phyloP scores from a whole-genome alignment of 30 jellyfish, hydroid and myxozoan species.

The Calvadosia cruxmelitensis region DNA sequence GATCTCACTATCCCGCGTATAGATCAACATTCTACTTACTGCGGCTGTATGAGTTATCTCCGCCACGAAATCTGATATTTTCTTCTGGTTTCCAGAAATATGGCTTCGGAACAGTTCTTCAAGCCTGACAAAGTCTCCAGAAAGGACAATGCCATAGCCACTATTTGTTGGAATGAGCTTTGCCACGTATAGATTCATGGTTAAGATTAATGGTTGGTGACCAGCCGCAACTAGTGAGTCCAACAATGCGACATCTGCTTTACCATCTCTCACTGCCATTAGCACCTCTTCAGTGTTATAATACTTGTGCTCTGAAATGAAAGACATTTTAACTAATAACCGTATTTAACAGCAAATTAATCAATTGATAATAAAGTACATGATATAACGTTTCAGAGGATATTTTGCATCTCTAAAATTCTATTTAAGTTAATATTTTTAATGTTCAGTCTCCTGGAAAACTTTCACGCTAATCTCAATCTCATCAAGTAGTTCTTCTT shows the following conservation, averaged over 20 bases:
- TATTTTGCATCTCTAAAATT: too few relatives aligned
- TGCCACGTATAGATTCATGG: conserved; percentile 2
- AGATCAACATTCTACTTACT: neutral
- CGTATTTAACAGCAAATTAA: too few relatives aligned
- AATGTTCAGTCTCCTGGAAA: too few relatives aligned
- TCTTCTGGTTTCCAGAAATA: too few relatives aligned
- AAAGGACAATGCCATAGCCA: conserved; percentile 15
- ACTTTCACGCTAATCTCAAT: too few relatives aligned
- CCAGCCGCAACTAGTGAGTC: conserved; percentile 6
- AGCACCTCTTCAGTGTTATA: neutral
- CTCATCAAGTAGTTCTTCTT: too few relatives aligned
- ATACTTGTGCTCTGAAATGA: conserved; percentile 4
- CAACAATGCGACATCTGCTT: conserved; percentile 15
- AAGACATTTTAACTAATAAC: too few relatives aligned
- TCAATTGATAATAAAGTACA: too few relatives aligned
- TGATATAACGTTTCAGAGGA: too few relatives aligned
- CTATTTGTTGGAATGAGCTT: conserved; percentile 13
- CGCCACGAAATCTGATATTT: neutral
- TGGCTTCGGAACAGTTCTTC: neutral
- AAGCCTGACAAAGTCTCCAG: conserved; percentile 6
- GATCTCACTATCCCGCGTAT: neutral
- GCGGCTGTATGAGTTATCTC: neutral
- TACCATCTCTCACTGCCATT: neutral
- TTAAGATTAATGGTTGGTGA: neutral
- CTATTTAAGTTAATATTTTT: too few relatives aligned